phyloP scores from a whole-genome alignment of 2,888 invertebrate genomes.

The Furcula furcula region DNA sequence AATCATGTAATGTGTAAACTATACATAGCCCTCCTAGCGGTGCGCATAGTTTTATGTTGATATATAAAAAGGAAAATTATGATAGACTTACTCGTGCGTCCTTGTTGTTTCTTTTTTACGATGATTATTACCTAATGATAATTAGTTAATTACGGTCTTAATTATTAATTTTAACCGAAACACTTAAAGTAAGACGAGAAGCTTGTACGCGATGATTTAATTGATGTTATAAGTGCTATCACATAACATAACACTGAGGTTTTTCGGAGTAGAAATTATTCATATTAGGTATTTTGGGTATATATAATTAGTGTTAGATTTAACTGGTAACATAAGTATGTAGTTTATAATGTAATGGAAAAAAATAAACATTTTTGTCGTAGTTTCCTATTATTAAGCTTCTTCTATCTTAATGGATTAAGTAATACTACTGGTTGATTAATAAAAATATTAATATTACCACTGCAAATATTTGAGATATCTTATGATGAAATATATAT shows the following conservation, averaged over 20 bases:
- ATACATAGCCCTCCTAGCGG: constrained; percentile 63
- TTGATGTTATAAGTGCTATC: constrained; percentile 78
- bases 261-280: constrained; percentile 78
- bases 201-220: constrained; percentile 74
- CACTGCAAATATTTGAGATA: constrained; percentile 83
- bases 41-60: constrained; percentile 63
- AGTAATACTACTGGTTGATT: constrained; percentile 81
- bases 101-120: constrained; percentile 73
- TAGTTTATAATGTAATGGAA: constrained; percentile 80
- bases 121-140: constrained; percentile 78
- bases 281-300: constrained; percentile 82
- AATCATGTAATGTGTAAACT: constrained; percentile 66
- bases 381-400: constrained; percentile 82
- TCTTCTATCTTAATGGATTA: constrained; percentile 81
- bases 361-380: constrained; percentile 78
- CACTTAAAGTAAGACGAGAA: constrained; percentile 77
- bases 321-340: constrained; percentile 81
- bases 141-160: constrained; percentile 83
- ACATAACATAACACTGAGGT: constrained; percentile 71
- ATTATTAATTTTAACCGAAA: constrained; percentile 78
- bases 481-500: constrained; percentile 83
- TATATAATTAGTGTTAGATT: constrained; percentile 78
- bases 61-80: constrained; percentile 81
- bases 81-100: constrained; percentile 78
- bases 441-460: constrained; percentile 82